Evolutionary conservation across 2,113 vertebrate genomes (phyloP).

Genomic region (Menura novaehollandiae): DNA sequence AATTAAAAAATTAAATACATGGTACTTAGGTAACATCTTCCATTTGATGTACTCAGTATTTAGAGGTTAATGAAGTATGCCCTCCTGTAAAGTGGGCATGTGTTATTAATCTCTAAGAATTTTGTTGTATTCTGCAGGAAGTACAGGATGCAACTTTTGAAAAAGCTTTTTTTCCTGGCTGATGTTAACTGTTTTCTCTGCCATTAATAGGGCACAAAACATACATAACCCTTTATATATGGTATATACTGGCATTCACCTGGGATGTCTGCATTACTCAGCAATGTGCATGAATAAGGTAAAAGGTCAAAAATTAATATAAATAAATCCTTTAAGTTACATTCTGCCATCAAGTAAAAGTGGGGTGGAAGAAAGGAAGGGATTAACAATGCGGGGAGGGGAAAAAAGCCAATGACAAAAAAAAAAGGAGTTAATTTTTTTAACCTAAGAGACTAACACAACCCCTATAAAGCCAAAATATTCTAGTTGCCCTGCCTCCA

Average conservation of each 20-base stretch:
- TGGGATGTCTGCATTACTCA: neutral
- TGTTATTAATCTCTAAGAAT: neutral
- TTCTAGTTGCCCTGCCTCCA: neutral
- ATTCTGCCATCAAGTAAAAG: neutral
- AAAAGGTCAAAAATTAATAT: neutral
- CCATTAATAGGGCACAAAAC: neutral
- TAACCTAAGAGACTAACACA: neutral
- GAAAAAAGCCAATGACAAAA: accelerated
- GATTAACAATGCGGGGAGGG: neutral
- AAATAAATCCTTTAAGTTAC: neutral
- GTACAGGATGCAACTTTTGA: neutral
- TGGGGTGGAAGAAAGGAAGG: neutral
- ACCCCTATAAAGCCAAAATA: neutral
- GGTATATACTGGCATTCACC: neutral
- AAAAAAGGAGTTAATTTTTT: neutral
- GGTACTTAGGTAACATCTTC: neutral
- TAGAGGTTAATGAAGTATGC: neutral
- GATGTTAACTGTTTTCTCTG: neutral
- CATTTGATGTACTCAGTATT: neutral
- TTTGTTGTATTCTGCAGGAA: neutral
- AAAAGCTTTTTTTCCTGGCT: neutral
- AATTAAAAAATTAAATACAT: neutral
- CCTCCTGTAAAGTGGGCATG: neutral
- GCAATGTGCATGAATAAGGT: neutral
- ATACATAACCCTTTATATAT: neutral